Conservation (phyloP, 1,140 invertebrate genomes). For the Centruroides vittatus region DNA sequence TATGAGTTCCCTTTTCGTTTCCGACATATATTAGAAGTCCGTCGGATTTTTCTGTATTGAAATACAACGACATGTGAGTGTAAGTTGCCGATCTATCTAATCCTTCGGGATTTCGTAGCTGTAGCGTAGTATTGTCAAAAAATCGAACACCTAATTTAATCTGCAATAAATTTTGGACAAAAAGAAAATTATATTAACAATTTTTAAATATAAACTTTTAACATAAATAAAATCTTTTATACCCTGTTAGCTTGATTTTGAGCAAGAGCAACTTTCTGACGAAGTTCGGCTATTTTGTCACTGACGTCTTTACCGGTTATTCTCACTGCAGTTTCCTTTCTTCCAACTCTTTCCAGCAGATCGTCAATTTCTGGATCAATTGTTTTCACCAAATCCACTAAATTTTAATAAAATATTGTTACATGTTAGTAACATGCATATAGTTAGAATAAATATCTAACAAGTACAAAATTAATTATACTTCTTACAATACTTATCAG, state of each 20-base stretch:
- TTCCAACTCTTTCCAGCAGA: slow-evolving; percentile 31
- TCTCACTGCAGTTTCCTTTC: slow-evolving; percentile 17
- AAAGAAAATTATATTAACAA: not conserved
- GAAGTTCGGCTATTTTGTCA: slow-evolving; percentile 54
- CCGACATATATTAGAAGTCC: slow-evolving; percentile 81
- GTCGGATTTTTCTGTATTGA: slow-evolving; percentile 56
- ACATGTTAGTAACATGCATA: no score
- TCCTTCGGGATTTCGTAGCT: slow-evolving; percentile 68
- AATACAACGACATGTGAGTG: slow-evolving; percentile 70
- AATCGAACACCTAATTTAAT: slow-evolving; percentile 71
- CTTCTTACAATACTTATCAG: no score
- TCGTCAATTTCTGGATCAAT: slow-evolving; percentile 45
- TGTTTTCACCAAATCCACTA: slow-evolving; percentile 47
- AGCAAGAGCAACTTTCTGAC: slow-evolving; percentile 57
- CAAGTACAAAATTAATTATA: no score
- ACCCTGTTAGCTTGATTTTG: slow-evolving; percentile 51
- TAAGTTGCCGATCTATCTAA: slow-evolving; percentile 66
- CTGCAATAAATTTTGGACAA: slow-evolving; percentile 16
- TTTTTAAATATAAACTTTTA: not conserved
- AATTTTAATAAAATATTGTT: slow-evolving; percentile 1
- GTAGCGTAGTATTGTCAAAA: slow-evolving; percentile 60
- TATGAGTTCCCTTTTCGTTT: slow-evolving; percentile 54
- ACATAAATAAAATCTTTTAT: not conserved
- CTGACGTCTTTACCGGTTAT: slow-evolving; percentile 41
- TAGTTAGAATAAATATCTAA: no score